Conservation (phyloP, 2,797 vertebrate genomes). For the Meda fulgida region DNA sequence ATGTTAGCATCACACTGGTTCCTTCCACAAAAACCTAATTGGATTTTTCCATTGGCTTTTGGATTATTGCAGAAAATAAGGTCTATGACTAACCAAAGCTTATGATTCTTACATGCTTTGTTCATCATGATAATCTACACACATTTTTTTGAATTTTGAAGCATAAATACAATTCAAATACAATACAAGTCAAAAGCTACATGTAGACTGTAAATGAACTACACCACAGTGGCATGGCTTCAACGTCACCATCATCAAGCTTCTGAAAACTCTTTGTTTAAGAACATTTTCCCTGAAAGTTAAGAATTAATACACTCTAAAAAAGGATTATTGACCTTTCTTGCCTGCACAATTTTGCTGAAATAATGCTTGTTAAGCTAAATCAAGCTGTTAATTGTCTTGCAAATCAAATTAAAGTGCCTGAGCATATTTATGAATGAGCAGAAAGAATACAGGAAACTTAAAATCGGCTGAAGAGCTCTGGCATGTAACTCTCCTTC, state of each 20-base stretch:
- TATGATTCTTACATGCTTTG: background rate
- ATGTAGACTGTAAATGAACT: too few species aligned
- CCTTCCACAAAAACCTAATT: background rate
- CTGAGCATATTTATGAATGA: background rate
- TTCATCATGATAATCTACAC: background rate
- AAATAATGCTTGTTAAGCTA: background rate
- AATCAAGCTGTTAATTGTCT: background rate
- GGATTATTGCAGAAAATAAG: background rate
- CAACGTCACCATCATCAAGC: too few species aligned
- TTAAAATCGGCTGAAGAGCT: constrained; percentile 13
- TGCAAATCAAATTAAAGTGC: background rate
- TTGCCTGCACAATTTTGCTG: background rate
- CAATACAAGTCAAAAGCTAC: background rate
- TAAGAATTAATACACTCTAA: background rate
- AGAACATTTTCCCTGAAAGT: background rate
- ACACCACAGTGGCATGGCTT: too few species aligned
- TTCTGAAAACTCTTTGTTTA: background rate
- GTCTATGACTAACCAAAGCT: background rate
- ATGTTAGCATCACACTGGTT: background rate
- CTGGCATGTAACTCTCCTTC: background rate
- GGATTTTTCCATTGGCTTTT: background rate
- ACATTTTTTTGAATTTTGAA: background rate
- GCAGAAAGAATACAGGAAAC: constrained; percentile 25
- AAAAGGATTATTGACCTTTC: background rate
- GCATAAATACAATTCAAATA: too few species aligned